Percentiles rank a stretch among this genome's conserved stretches.
Evolutionary conservation across 1,140 invertebrate species (phyloP).

Genomic region (Himalopsyche phryganea): DNA sequence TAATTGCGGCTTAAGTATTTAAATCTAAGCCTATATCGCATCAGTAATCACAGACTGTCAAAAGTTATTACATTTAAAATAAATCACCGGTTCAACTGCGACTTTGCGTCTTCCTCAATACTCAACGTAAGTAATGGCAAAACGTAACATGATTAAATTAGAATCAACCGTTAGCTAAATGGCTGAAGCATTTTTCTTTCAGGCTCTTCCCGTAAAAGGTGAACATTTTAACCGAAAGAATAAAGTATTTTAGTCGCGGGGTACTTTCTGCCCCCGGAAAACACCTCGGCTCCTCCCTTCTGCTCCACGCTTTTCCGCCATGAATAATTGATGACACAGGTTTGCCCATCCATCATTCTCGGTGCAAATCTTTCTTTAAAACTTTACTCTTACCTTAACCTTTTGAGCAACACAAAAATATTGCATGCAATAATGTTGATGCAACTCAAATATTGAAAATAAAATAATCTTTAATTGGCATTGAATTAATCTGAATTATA

Average conservation of each 20-base stretch:
- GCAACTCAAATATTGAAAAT: too few relatives aligned
- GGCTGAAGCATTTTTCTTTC: slow-evolving; percentile 21
- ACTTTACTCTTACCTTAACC: slow-evolving; percentile 32
- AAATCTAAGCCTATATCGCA: too few relatives aligned
- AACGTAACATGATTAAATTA: slow-evolving; percentile 25
- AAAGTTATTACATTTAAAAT: background rate
- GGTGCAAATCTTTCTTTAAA: slow-evolving; percentile 34
- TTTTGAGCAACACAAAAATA: slow-evolving; percentile 18
- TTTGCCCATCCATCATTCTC: slow-evolving; percentile 32
- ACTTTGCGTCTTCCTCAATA: background rate
- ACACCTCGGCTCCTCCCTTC: background rate
- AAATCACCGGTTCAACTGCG: background rate
- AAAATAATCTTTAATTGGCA: too few relatives aligned
- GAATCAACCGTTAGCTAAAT: slow-evolving; percentile 23
- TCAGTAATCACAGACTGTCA: background rate
- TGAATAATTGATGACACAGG: slow-evolving; percentile 33
- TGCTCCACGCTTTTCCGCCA: slow-evolving; percentile 5
- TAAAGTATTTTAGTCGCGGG: too few relatives aligned
- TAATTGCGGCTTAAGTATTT: too few relatives aligned
- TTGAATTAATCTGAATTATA: background rate
- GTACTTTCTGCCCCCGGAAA: too few relatives aligned
- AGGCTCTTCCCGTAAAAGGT: background rate
- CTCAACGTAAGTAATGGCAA: slow-evolving; percentile 5
- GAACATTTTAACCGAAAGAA: too few relatives aligned
- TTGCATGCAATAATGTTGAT: too few relatives aligned